These are phyloP conservation scores for Onychomys arenicola DNA, from an alignment of 2,797 vertebrate species.

Conservation along the genomic window DNA sequence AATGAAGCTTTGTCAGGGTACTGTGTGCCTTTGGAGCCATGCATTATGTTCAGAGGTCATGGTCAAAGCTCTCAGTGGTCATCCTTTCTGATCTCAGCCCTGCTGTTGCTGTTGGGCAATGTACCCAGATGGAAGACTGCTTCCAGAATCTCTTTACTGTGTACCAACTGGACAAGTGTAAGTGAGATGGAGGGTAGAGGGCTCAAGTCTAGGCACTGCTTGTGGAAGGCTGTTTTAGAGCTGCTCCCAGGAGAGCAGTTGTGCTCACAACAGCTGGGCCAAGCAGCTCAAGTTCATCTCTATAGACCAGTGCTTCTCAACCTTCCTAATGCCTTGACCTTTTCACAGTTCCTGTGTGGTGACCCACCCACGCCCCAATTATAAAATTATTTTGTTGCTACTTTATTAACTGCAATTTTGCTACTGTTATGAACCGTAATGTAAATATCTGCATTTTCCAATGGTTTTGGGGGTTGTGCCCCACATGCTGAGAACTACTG, in stretches of 20 bases:
- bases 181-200: slow-evolving; percentile 80
- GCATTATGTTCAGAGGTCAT: background rate
- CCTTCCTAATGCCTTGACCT: background rate
- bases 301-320: background rate
- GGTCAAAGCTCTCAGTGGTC: background rate
- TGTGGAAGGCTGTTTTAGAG: background rate
- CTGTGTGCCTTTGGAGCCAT: background rate
- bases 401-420: background rate
- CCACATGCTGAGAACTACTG: background rate
- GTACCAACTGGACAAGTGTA: slow-evolving; percentile 92
- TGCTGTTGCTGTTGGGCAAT: slow-evolving; percentile 93
- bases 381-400: background rate
- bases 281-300: background rate
- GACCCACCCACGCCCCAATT: background rate
- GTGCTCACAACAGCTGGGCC: no score
- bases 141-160: slow-evolving; percentile 94
- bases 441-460: background rate
- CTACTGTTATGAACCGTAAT: background rate
- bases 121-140: slow-evolving; percentile 92
- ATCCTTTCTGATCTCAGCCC: background rate
- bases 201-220: background rate
- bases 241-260: background rate
- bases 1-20: background rate
- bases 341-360: background rate
- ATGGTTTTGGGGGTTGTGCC: background rate